Base-by-base conservation (phyloP, 1,140 invertebrate genomes). In the Trichonephila inaurata region DNA sequence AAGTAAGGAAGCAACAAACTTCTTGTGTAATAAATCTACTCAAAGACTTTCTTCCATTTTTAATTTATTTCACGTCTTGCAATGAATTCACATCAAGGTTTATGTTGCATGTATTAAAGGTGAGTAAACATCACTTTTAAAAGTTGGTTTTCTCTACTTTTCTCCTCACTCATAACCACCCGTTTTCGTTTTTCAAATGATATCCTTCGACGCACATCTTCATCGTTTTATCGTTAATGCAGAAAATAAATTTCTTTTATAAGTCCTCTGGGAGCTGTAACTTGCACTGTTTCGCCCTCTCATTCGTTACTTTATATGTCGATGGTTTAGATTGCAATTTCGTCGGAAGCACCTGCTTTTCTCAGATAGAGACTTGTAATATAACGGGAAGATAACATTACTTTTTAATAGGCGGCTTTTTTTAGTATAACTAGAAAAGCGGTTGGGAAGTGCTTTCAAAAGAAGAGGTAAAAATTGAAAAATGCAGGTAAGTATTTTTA, bases 161-260 rank as follows among this genome's bases (percentile, higher is more conserved):
- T 77, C 33, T 28, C 33, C 72, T 33, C 72, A 77, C 72, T 77
- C 72, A 77, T 77, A 77, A 77, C 72, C 12, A 16, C 10, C 18
- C 28, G n/a, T 28, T 77, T 40, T 16, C 12, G 33, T 77, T 77
- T 77, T 77, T 77, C 10, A 77, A 77, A 77, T 77, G 72, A 18
- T 77, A 33, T 64, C 85, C 58, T n/a, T 33, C 19, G 28, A 64
- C 58, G 58, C 28, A 33, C 85, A 87, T 77, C 72, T 87, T 87
- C 60, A 87, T 87, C 85, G 85, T 61, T 87, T 87, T 87, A 87
- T 87, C 85, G 85, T 87, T 87, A 87, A 87, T 87, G 24, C 62
- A 28, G 85, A 87, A 87, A 87, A 87, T 87, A 87, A 87, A 87
- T 87, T 87, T 62, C n/a, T 87, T 87, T 87, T 87, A 87, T 40